These are phyloP conservation scores for Oithona nana DNA, from an alignment of 2,888 invertebrate genomes.

Conservation along the genomic window DNA sequence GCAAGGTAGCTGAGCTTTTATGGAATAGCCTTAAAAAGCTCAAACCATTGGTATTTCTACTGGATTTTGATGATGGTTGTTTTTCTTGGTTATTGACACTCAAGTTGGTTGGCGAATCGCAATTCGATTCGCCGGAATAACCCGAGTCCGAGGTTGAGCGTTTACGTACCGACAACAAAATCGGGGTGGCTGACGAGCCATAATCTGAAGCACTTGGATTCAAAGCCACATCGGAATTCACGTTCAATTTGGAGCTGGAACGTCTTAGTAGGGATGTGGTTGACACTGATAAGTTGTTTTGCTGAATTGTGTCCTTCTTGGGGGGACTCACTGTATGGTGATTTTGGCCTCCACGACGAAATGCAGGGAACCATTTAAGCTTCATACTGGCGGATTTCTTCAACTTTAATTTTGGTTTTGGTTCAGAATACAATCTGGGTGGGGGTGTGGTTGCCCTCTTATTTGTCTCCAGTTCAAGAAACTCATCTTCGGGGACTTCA, in stretches of 20 bases:
- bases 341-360: not conserved
- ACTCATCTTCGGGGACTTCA: not conserved
- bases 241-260: not conserved
- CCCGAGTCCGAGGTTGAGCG: constrained; percentile 1
- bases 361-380: not conserved
- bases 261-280: not conserved
- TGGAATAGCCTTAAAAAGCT: constrained; percentile 2
- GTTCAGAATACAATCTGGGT: too few relatives aligned
- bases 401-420: not conserved
- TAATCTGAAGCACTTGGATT: not conserved
- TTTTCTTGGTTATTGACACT: not conserved
- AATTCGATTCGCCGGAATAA: not conserved
- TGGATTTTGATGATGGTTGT: not conserved
- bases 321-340: not conserved
- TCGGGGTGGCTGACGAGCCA: not conserved
- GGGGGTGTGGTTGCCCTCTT: too few relatives aligned
- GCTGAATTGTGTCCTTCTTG: not conserved
- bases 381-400: not conserved
- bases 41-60: not conserved
- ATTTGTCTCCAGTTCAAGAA: not conserved
- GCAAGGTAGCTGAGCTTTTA: not conserved
- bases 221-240: not conserved
- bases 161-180: not conserved
- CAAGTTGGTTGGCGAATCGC: not conserved
- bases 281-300: not conserved